A percentile compares a stretch with the other conserved stretches of the same genome.
These are phyloP conservation scores for Netelia virgata DNA, from an alignment of 2,888 invertebrate genomes.

Conservation along the genomic window DNA sequence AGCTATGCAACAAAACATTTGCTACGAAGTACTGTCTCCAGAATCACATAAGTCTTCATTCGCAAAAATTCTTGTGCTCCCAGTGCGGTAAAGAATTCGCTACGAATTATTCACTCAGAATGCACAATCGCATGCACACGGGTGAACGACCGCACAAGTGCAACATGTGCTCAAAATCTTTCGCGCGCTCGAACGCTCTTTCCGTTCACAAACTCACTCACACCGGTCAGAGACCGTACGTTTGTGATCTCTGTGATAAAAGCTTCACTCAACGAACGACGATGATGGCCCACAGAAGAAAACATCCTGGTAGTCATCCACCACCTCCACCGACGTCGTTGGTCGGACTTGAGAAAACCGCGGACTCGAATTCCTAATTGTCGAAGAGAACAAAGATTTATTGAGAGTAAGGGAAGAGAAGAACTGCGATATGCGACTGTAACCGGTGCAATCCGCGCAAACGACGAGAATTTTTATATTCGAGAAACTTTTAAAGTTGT, in stretches of 20 bases:
- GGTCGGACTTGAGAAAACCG: conserved; percentile 32
- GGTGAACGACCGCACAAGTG: conserved; percentile 63
- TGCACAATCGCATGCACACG: conserved; percentile 64
- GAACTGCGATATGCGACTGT: too few relatives aligned
- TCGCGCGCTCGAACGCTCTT: conserved; percentile 62
- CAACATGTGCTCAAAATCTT: conserved; percentile 61
- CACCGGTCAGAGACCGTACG: conserved; percentile 58
- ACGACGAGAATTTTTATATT: not conserved
- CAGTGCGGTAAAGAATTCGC: conserved; percentile 69
- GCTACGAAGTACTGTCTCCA: conserved; percentile 65
- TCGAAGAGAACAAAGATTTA: not conserved
- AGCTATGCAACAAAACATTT: conserved; percentile 65
- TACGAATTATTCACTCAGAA: conserved; percentile 64
- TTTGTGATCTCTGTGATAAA: conserved; percentile 63
- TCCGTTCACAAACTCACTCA: conserved; percentile 63
- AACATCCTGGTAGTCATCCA: conserved; percentile 68
- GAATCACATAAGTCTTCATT: conserved; percentile 69
- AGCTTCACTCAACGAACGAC: conserved; percentile 65
- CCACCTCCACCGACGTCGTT: conserved; percentile 63
- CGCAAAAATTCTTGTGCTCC: conserved; percentile 72
- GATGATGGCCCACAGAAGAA: conserved; percentile 66
- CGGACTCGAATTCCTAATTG: conserved; percentile 51
- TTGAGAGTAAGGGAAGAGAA: not conserved
- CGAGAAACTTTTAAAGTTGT: not conserved
- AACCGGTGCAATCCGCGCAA: too few relatives aligned